Conservation (phyloP, 2,888 invertebrate species). For the Tinea semifulvella region DNA sequence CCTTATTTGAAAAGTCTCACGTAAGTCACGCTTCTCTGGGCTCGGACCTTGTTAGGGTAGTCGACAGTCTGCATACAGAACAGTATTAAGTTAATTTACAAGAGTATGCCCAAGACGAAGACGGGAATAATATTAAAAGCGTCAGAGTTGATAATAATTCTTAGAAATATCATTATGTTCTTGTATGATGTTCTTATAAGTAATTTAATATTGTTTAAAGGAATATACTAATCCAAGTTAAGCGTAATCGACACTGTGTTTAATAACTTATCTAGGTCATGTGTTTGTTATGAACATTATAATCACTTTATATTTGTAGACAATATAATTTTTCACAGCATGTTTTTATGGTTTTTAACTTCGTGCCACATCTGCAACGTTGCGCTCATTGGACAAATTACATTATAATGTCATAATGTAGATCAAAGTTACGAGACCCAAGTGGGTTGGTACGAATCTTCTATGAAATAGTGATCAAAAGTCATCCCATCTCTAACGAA, state of each 20-base stretch:
- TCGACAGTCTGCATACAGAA: slow-evolving; percentile 59
- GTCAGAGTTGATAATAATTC: no score
- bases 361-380: background rate
- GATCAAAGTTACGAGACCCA: slow-evolving; percentile 26
- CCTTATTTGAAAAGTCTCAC: slow-evolving; percentile 30
- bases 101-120: background rate
- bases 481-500: slow-evolving; percentile 6
- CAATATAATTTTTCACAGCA: no score
- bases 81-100: slow-evolving; percentile 56
- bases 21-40: slow-evolving; percentile 17
- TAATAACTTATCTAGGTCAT: no score
- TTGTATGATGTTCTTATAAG: no score
- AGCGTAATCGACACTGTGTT: no score
- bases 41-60: slow-evolving; percentile 49
- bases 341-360: no score
- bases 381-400: background rate
- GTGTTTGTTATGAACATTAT: no score
- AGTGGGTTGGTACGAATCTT: slow-evolving; percentile 32
- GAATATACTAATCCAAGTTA: no score
- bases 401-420: slow-evolving; percentile 7
- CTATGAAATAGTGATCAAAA: slow-evolving; percentile 49
- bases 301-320: no score
- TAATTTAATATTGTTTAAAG: no score
- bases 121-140: no score
- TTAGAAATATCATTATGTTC: no score